Evolutionary conservation across 2,113 vertebrate species (phyloP), one percentile per base, ranked within the genome.

Genomic region (Fregetta grallaria): DNA sequence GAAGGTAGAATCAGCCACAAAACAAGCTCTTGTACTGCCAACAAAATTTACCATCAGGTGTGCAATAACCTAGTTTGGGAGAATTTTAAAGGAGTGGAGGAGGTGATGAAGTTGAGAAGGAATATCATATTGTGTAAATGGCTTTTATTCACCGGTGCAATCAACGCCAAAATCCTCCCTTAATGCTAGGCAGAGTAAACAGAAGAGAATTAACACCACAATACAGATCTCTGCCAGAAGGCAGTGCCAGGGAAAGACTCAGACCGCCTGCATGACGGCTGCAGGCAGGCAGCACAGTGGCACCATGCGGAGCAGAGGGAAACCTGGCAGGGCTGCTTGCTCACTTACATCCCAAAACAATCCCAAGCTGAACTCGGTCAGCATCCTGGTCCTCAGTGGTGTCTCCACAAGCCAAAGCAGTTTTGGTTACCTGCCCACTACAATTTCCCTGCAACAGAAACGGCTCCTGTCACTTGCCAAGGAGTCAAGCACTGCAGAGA

Each of bases 231-330:
- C n/a, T 3, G 18, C 65, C 61, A 22, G 74, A 63, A 45, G 44
- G 62, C 56, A 45, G 21, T 4, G 47, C 68, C 70, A 93, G 65
- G 29, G 45, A 50, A 68, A 52, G 55, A 1, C 1, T 3, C 55
- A 0, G 44, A 56, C 26, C 0, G 9, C 79, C 38, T 2, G n/a
- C 74, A n/a, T 0, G 1, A 2, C 42, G 8, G 6, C 84, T 4
- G n/a, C 62, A 42, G 80, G 68, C 79, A 47, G 77, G 40, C 27
- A 32, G 59, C 81, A 53, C 59, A 23, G 13, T 0, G 13, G 55
- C 59, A 71, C 14, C 0, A 0, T 2, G 1, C 0, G 0, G 56
- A 67, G 44, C 44, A 44, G 9, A 76, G 75, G 78, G 47, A 72
- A 72, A 75, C 49, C 83, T 56, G 53, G 71, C 63, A 70, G 8